Base-by-base conservation (phyloP, 2,113 vertebrate genomes). In the Hippocampus comes region DNA sequence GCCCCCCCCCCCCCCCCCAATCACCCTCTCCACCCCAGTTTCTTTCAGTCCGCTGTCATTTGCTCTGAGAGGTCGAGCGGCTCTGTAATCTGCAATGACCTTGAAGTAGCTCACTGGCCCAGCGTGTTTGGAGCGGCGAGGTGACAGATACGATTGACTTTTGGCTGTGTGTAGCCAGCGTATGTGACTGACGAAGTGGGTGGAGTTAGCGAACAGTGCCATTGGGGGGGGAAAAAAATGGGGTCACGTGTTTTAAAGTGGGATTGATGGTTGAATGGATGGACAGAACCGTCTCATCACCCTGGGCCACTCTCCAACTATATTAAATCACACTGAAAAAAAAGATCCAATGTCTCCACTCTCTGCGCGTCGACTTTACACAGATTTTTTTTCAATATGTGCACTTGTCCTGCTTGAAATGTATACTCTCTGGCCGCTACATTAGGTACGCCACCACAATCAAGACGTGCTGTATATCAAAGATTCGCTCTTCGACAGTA, bases 101-200 rank as follows among this genome's bases (percentile, higher is more conserved):
- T 80, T 78, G 53, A 75, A 73, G 64, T 71, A 73, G 49, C 60
- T 74, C 63, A 27, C 51, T 51, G 72, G 75, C 81, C 81, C 12
- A 42, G 42, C 18, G 23, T 55, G 65, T 34, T 17, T 70, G 55
- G 61, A 67, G 63, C 20, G 51, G 60, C 69, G 78, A 76, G 74
- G 72, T 80, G 79, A 68, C 57, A 55, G 82, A 79, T 72, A 74
- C 25, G 25, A 77, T 78, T 84, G 63, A 77, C 70, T 73, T 83
- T 77, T 43, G 60, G 23, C 30, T 68, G 9, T 64, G 57, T 69
- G 63, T 73, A 38, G 51, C 48, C 48, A 53, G 38, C 51, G 49
- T 48, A n/a, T 48, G 23, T 66, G 42, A 23, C 9, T 68, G 46
- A 86, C 43, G 46, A 69, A 81, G 63, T 70, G 48, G 46, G 73